Conservation (phyloP, 2,797 vertebrate species). For the Ficedula albicollis region DNA sequence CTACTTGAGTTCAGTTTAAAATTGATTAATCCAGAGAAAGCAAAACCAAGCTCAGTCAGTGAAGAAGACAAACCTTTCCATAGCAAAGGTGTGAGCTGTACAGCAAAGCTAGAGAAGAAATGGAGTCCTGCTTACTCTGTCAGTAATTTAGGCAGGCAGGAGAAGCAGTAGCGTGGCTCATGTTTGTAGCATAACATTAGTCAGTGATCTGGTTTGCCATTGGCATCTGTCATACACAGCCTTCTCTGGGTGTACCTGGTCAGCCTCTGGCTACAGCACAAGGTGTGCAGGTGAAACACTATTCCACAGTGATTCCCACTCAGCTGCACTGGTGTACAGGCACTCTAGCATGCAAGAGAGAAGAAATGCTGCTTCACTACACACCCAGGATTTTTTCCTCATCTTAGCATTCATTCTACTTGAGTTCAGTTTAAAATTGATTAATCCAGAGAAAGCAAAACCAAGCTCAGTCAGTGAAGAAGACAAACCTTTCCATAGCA, state of each 20-base stretch:
- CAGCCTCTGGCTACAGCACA: neutral
- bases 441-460: conserved; percentile 4
- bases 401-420: neutral
- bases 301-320: neutral
- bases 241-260: accelerated
- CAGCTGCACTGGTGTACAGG: accelerated
- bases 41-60: neutral
- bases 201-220: neutral
- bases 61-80: neutral
- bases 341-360: accelerated
- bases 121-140: neutral
- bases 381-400: neutral
- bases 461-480: neutral
- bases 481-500: neutral
- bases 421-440: neutral
- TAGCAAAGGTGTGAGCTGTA: neutral
- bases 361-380: neutral
- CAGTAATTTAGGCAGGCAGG: neutral
- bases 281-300: neutral
- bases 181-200: too few species aligned
- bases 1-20: neutral
- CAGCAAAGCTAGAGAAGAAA: neutral
- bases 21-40: conserved; percentile 5
- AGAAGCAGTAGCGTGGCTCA: accelerated
- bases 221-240: accelerated